Conservation (phyloP, 2,797 vertebrate species). For the Poecilia picta region DNA sequence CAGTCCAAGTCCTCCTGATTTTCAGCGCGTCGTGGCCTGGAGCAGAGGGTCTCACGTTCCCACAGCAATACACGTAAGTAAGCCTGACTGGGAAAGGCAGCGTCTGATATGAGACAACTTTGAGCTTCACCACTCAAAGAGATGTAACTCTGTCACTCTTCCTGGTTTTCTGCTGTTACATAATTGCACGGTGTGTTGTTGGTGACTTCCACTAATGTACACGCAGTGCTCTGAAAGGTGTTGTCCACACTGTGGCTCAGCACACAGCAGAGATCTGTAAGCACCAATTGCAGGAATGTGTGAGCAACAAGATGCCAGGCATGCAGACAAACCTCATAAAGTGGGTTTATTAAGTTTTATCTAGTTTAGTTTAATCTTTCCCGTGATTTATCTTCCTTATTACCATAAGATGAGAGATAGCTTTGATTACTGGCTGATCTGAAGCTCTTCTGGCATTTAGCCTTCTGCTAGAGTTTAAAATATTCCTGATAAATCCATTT, state of each 20-base stretch:
- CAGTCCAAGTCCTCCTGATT: slow-evolving; percentile 83
- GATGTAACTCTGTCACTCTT: slow-evolving; percentile 24
- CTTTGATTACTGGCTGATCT: background rate
- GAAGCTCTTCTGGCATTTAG: background rate
- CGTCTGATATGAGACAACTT: slow-evolving; percentile 57
- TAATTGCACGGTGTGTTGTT: slow-evolving; percentile 53
- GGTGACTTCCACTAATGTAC: slow-evolving; percentile 43
- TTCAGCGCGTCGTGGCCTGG: slow-evolving; percentile 86
- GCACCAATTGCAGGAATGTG: slow-evolving; percentile 16
- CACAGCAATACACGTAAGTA: slow-evolving; percentile 95
- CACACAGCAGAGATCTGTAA: slow-evolving; percentile 12
- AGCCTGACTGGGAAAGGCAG: slow-evolving; percentile 18
- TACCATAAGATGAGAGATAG: background rate
- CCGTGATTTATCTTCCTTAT: slow-evolving; percentile 2
- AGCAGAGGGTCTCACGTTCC: slow-evolving; percentile 88
- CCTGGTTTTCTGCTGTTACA: slow-evolving; percentile 50
- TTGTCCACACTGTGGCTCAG: slow-evolving; percentile 39
- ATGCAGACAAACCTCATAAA: background rate
- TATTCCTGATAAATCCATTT: background rate
- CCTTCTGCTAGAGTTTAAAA: background rate
- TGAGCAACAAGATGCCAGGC: background rate
- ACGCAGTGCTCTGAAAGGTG: slow-evolving; percentile 43
- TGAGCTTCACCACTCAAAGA: slow-evolving; percentile 45
- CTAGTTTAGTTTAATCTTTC: background rate
- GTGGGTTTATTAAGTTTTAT: slow-evolving; percentile 9